phyloP scores from a whole-genome alignment of 2,113 vertebrate genomes.

The Aleadryas rufinucha region DNA sequence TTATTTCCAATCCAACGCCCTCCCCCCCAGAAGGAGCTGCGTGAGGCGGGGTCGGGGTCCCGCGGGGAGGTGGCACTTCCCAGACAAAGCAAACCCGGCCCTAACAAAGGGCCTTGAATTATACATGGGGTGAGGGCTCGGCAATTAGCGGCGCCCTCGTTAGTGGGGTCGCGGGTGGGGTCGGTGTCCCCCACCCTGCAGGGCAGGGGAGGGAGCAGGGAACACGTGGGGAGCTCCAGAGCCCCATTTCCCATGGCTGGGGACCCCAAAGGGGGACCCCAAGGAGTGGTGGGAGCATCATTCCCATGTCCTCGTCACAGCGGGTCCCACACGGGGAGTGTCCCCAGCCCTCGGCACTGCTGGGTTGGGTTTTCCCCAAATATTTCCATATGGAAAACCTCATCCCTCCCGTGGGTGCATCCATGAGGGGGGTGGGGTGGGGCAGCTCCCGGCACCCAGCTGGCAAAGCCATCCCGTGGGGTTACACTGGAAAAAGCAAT shows the following conservation, averaged over 20 bases:
- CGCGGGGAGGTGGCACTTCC: not conserved
- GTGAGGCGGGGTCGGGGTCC: not conserved
- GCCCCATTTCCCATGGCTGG: not conserved
- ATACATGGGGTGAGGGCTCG: not conserved
- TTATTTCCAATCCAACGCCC: not conserved
- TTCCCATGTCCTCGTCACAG: not conserved
- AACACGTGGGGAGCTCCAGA: not conserved
- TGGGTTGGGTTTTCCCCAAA: not conserved
- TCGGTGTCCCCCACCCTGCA: not conserved
- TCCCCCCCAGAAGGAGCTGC: not conserved
- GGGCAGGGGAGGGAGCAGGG: not conserved
- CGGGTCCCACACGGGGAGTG: fast-evolving
- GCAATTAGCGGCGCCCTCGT: not conserved
- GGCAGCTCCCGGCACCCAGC: not conserved
- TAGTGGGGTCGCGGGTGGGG: fast-evolving
- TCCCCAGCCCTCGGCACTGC: not conserved
- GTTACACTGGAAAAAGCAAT: fast-evolving
- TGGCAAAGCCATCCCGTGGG: not conserved
- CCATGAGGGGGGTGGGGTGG: not conserved
- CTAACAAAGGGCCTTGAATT: not conserved
- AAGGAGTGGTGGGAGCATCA: not conserved
- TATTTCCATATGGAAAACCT: fast-evolving
- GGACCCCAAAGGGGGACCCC: not conserved
- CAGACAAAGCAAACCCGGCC: not conserved
- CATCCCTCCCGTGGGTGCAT: fast-evolving